Percentiles rank a stretch among this genome's conserved stretches.
Evolutionary conservation across 1,140 invertebrate species (phyloP).

Genomic region (Telenomus remus): DNA sequence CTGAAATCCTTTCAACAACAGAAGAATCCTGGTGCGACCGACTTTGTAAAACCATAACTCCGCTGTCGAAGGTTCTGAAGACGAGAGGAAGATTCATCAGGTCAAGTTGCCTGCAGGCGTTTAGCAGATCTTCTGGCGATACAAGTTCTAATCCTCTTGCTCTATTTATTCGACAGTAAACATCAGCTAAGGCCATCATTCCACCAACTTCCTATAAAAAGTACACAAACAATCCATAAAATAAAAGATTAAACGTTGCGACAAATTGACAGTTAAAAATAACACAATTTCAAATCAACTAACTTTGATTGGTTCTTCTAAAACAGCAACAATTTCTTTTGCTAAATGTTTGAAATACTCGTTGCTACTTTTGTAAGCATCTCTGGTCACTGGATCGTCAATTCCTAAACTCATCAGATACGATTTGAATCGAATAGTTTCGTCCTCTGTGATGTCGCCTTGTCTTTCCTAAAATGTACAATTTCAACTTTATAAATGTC

Average conservation of each 20-base stretch:
- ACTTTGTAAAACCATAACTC: conserved; percentile 91
- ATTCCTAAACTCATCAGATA: conserved; percentile 97
- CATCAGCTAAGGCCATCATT: conserved; percentile 97
- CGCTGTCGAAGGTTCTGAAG: conserved; percentile 90
- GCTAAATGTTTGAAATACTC: conserved; percentile 92
- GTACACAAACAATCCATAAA: background rate
- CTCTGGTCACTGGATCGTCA: conserved; percentile 96
- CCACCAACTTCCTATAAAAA: conserved; percentile 88
- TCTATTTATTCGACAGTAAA: conserved; percentile 96
- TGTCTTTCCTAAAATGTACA: conserved; percentile 86
- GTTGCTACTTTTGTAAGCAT: conserved; percentile 89
- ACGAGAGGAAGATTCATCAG: conserved; percentile 84
- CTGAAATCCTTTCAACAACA: conserved; percentile 82
- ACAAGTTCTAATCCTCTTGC: conserved; percentile 91
- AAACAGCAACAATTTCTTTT: conserved; percentile 88
- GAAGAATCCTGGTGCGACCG: conserved; percentile 86
- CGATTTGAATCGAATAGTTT: conserved; percentile 96
- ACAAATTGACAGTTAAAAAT: too few relatives aligned
- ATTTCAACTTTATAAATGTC: too few relatives aligned
- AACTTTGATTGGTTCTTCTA: conserved; percentile 83
- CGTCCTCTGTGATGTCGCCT: conserved; percentile 97
- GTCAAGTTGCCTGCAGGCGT: conserved; percentile 85
- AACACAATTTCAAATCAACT: background rate
- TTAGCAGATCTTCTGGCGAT: conserved; percentile 95
- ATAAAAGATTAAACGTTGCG: background rate